phyloP scores from a whole-genome alignment of 1,140 invertebrate species.

The Bombyx mori region DNA sequence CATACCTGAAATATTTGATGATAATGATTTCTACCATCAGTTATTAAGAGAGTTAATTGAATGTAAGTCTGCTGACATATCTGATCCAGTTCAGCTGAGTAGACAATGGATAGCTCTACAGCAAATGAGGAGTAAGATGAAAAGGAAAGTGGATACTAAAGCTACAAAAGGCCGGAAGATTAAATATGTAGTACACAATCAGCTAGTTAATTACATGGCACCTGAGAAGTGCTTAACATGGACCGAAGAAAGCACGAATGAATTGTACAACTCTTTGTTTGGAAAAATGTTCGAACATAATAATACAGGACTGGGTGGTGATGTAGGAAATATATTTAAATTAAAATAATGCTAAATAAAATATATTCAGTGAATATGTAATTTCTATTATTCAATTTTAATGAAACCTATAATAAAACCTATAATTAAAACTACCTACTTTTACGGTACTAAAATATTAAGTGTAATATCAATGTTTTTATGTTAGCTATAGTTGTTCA shows the following conservation, averaged over 20 bases:
- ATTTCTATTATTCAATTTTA: constrained; percentile 8
- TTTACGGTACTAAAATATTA: not conserved
- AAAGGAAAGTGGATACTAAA: constrained; percentile 90
- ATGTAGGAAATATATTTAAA: constrained; percentile 38
- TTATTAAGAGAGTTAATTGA: constrained; percentile 93
- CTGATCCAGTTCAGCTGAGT: constrained; percentile 85
- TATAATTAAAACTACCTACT: not conserved
- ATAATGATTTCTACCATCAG: constrained; percentile 97
- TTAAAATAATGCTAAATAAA: constrained; percentile 27
- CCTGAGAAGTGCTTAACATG: constrained; percentile 79
- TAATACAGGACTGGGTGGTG: constrained; percentile 50
- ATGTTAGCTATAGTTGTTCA: too few relatives aligned
- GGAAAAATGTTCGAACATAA: constrained; percentile 74
- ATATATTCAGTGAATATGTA: not conserved
- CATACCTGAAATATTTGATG: constrained; percentile 93
- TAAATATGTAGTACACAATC: constrained; percentile 91
- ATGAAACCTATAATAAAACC: not conserved
- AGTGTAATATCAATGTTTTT: too few relatives aligned
- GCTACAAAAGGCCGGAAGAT: constrained; percentile 94
- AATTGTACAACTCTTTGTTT: constrained; percentile 88
- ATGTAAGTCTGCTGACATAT: constrained; percentile 85
- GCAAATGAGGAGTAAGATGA: constrained; percentile 90
- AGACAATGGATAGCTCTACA: constrained; percentile 93
- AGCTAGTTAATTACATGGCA: constrained; percentile 95
- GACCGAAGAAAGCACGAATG: constrained; percentile 84